Evolutionary conservation across 2,797 vertebrate species (phyloP), one percentile per base, ranked within the genome.

Genomic region (Siniperca obscura): DNA sequence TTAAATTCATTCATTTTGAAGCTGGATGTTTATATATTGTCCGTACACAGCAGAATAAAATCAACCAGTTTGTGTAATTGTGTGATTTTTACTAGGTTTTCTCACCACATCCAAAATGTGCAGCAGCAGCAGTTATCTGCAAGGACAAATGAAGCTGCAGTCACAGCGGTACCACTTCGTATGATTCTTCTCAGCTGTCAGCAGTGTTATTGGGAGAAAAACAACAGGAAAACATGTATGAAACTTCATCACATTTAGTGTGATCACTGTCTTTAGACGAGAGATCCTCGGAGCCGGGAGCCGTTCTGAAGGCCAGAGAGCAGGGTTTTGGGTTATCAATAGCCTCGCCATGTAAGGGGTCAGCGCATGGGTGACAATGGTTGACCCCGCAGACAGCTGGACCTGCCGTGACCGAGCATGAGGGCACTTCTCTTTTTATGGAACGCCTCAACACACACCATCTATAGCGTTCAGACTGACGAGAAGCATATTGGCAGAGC

Each of bases 281-380:
- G 44, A 72, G 61, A 53, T 77, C 36, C 71, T 52, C 13, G 5
- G 73, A 89, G 71, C 59, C 42, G 27, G 40, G 12, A 90, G 62
- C 74, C 56, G 2, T 93, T 72, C 56, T 82, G 62, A 74, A 81
- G 79, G 81, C 79, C 81, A 82, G 50, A 87, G 86, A 25, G 75
- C 86, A 87, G 76, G 80, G 77, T 85, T 76, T 66, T 36, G 30
- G 75, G 87, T 93, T 92, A 94, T 94, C 93, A 94, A 90, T 94
- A 93, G 93, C 89, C 36, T 21, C 4, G 30, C 59, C 72, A 62
- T 82, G 66, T 75, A 46, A 69, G 77, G 86, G 91, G 93, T 94
- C 92, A 89, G 78, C 46, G 75, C 50, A 53, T 36, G 74, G 70
- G 86, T 74, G 81, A 88, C 85, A 81, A 84, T 87, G 81, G 76